Conservation (phyloP, 53 echinoderm and acorn worm genomes). For the Luidia sarsii region DNA sequence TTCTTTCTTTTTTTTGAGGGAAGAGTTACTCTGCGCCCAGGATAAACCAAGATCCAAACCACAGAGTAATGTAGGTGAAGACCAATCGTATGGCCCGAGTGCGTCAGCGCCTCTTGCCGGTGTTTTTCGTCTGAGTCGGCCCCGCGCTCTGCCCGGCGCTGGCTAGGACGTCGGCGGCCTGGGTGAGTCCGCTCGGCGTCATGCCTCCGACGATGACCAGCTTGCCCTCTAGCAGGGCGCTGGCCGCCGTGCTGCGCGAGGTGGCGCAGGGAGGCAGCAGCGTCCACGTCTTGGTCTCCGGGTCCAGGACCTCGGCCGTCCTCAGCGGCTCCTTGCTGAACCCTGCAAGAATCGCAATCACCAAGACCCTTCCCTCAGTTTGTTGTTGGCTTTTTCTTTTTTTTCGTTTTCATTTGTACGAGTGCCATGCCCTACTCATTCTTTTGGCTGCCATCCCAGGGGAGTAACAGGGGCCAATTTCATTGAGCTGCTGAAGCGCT, state of each 20-base stretch:
- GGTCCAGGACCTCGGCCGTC: slow-evolving; percentile 69
- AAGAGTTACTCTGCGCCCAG: too few relatives aligned
- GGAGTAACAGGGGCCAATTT: background rate
- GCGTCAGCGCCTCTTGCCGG: slow-evolving; percentile 40
- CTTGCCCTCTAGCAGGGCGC: slow-evolving; percentile 63
- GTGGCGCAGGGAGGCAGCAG: slow-evolving; percentile 64
- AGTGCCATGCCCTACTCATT: background rate
- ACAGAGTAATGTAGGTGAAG: too few relatives aligned
- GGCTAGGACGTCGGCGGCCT: slow-evolving; percentile 57
- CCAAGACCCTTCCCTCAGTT: background rate
- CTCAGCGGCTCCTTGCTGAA: slow-evolving; percentile 66
- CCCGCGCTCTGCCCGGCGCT: slow-evolving; percentile 4
- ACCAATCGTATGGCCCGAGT: too few relatives aligned
- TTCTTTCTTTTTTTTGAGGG: too few relatives aligned
- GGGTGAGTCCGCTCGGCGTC: slow-evolving; percentile 66
- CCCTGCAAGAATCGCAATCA: too few relatives aligned
- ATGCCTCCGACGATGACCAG: slow-evolving; percentile 86
- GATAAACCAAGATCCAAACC: too few relatives aligned
- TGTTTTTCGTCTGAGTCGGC: slow-evolving; percentile 2
- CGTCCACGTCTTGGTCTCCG: slow-evolving; percentile 76
- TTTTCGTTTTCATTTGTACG: background rate
- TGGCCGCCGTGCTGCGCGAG: slow-evolving; percentile 73
- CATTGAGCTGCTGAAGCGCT: too few relatives aligned
- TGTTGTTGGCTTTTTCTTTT: too few relatives aligned
- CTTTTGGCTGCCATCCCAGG: background rate